Conservation (phyloP, 2,888 invertebrate species). For the Priocnemis perturbator region DNA sequence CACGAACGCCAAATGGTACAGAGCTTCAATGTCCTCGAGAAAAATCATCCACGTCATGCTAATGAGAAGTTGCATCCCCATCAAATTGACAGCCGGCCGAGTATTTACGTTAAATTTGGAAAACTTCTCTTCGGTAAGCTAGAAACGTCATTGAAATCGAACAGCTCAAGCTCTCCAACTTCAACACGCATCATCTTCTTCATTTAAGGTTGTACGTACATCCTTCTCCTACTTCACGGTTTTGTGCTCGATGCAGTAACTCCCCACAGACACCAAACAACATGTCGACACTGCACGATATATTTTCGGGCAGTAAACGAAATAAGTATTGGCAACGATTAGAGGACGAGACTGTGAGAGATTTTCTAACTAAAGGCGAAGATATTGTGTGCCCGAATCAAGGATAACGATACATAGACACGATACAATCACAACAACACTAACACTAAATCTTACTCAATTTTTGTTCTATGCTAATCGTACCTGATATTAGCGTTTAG, state of each 20-base stretch:
- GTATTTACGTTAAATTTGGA: slow-evolving; percentile 55
- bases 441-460: no score
- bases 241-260: slow-evolving; percentile 52
- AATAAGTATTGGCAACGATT: no score
- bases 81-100: slow-evolving; percentile 57
- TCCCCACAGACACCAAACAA: not conserved
- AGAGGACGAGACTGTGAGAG: no score
- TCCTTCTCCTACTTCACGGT: slow-evolving; percentile 62
- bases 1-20: slow-evolving; percentile 51
- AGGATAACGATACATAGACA: no score
- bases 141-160: not conserved
- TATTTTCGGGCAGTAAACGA: no score
- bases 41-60: slow-evolving; percentile 54
- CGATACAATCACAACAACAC: no score
- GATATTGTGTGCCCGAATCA: no score
- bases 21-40: slow-evolving; percentile 49
- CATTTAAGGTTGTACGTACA: slow-evolving; percentile 54
- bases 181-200: not conserved
- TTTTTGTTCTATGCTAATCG: no score
- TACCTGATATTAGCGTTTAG: no score
- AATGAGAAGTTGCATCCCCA: slow-evolving; percentile 47
- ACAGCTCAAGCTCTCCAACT: not conserved
- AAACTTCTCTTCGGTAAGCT: slow-evolving; percentile 59
- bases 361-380: no score
- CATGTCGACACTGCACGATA: no score